Evolutionary conservation across 2,113 vertebrate genomes (phyloP).

Genomic region (Mirounga angustirostris): DNA sequence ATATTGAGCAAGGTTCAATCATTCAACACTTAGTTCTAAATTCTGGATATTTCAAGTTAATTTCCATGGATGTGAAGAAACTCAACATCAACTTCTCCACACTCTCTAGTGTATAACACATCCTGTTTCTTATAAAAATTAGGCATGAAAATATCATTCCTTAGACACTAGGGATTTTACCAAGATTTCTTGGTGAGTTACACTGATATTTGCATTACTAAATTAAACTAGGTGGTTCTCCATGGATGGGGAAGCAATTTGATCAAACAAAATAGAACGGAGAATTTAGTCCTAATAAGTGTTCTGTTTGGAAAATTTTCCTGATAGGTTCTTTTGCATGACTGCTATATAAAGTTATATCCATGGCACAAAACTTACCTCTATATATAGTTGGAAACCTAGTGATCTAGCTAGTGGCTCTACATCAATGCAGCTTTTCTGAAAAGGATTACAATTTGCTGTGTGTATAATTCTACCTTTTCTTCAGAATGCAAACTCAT

Average conservation of each 20-base stretch:
- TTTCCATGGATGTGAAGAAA: conserved; percentile 10
- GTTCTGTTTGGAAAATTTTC: neutral
- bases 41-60: neutral
- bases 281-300: neutral
- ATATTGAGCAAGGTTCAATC: neutral
- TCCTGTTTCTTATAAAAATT: neutral
- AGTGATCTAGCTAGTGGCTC: neutral
- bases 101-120: neutral
- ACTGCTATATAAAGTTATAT: neutral
- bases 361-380: neutral
- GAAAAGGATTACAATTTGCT: neutral
- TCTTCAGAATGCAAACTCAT: conserved; percentile 10
- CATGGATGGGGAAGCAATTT: neutral
- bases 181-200: neutral
- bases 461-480: neutral
- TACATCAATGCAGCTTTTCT: neutral
- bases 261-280: neutral
- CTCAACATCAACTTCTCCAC: neutral
- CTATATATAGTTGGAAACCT: neutral
- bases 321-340: neutral
- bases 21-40: neutral
- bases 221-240: conserved; percentile 1
- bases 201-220: neutral
- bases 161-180: neutral
- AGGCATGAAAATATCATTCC: neutral